These are phyloP conservation scores for Aromia moschata DNA, from an alignment of 2,888 invertebrate species.

Conservation along the genomic window DNA sequence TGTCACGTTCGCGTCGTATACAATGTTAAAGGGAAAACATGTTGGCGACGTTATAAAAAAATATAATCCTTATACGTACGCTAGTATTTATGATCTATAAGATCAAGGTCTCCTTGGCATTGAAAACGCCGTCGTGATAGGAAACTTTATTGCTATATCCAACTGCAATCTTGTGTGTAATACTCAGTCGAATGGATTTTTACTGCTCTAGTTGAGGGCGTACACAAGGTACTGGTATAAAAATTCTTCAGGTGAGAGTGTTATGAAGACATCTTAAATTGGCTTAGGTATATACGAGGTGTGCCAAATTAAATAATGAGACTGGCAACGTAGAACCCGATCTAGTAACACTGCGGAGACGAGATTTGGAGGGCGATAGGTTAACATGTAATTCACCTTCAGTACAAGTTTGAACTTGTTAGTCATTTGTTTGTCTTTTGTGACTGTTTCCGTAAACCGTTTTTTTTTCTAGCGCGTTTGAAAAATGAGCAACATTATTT, in stretches of 20 bases:
- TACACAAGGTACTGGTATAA: neutral
- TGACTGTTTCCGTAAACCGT: no score
- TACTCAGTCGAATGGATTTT: conserved; percentile 23
- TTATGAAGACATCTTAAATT: neutral
- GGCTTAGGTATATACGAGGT: no score
- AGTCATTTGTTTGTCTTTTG: no score
- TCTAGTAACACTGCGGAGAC: no score
- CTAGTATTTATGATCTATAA: conserved; percentile 32
- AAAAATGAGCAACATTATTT: no score
- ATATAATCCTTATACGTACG: conserved; percentile 27
- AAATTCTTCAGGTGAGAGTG: neutral
- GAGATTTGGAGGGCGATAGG: no score
- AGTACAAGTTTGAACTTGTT: no score
- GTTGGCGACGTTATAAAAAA: conserved; percentile 26
- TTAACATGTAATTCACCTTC: no score
- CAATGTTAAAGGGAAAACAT: conserved; percentile 27
- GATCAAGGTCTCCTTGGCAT: conserved; percentile 31
- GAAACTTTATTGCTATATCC: conserved; percentile 29
- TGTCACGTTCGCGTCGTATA: conserved; percentile 33
- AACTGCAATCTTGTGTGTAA: conserved; percentile 19
- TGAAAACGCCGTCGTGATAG: conserved; percentile 29
- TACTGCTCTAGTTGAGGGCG: conserved; percentile 26
- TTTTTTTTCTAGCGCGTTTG: no score
- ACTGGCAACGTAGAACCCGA: no score
- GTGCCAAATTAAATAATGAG: no score